Evolutionary conservation across 2,888 invertebrate species (phyloP), one percentile per base, ranked within the genome.

Genomic region (Caenorhabditis sulstoni): DNA sequence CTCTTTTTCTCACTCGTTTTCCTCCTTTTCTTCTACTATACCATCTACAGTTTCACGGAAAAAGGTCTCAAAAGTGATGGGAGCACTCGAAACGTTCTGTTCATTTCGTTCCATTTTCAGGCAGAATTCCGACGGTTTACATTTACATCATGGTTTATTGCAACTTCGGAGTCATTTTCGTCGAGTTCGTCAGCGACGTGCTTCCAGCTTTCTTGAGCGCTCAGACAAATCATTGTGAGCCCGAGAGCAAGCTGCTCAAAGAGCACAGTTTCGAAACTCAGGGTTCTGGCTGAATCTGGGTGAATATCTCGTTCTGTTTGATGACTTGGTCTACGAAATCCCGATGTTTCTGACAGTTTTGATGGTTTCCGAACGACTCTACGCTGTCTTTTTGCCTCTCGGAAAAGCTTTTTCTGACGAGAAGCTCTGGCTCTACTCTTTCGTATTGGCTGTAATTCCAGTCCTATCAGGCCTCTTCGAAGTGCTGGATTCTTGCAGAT

Each of bases 341-440:
- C 67, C 67, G 5, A 50, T 67, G 16, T 41, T 67, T 7, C 22
- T 67, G 16, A 67, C 67, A 5, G 39, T 67, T 39, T 7, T 67
- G 12, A 67, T 67, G 67, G 41, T 67, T 0, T 20, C 55, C 7
- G 67, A 67, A 50, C 35, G 67, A 1, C 23, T 67, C n/a, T 58
- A 67, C 39, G 58, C 22, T 1, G 47, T 67, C 8, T 39, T 57
- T 39, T 67, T 18, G 16, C 67, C 67, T 14, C 29, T 55, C 11
- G 58, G 67, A 16, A 14, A 23, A 39, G 58, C 49, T 0, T 67
- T 67, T 18, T 23, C 67, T 2, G 47, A 57, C 16, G 7, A 23
- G 3, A 47, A 20, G 16, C 22, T 67, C 9, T 55, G 55, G 58
- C 9, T 67, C n/a, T 68, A 68, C 29, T 58, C 49, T 23, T 12